Conservation (phyloP, 2,797 vertebrate genomes). For the Xenops minutus region DNA sequence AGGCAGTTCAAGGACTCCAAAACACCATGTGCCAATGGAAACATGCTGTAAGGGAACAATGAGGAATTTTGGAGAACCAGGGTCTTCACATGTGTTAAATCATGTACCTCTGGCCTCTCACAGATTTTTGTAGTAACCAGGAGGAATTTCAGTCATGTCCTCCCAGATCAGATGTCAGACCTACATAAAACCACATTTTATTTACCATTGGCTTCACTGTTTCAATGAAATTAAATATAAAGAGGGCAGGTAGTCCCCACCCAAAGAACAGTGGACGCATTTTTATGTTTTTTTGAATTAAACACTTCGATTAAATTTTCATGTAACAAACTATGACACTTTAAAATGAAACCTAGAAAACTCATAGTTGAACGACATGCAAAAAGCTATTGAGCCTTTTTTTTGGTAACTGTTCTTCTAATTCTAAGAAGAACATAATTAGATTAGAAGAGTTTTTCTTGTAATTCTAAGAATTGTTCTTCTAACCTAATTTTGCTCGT, state of each 20-base stretch:
- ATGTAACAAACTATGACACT: neutral
- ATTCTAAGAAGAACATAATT: neutral
- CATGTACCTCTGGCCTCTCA: neutral
- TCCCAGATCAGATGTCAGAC: neutral
- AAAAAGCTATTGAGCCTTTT: neutral
- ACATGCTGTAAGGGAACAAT: neutral
- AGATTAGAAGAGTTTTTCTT: neutral
- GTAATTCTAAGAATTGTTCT: neutral
- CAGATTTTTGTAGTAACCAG: neutral
- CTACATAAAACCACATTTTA: neutral
- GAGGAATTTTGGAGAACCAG: neutral
- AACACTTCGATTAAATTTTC: neutral
- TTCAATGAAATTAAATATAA: neutral
- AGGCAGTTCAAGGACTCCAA: neutral
- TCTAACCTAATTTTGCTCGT: neutral
- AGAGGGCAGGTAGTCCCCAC: neutral
- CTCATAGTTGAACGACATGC: neutral
- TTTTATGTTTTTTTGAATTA: neutral
- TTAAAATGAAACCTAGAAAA: neutral
- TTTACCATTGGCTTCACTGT: neutral
- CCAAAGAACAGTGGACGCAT: neutral
- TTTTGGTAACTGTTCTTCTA: conserved; percentile 1
- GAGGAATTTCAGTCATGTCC: neutral
- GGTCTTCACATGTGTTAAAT: neutral
- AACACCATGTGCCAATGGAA: neutral